A percentile compares a stretch with the other conserved stretches of the same genome.
These are phyloP conservation scores for Brachystomella parvula DNA, from an alignment of 1,140 invertebrate species.

Conservation along the genomic window DNA sequence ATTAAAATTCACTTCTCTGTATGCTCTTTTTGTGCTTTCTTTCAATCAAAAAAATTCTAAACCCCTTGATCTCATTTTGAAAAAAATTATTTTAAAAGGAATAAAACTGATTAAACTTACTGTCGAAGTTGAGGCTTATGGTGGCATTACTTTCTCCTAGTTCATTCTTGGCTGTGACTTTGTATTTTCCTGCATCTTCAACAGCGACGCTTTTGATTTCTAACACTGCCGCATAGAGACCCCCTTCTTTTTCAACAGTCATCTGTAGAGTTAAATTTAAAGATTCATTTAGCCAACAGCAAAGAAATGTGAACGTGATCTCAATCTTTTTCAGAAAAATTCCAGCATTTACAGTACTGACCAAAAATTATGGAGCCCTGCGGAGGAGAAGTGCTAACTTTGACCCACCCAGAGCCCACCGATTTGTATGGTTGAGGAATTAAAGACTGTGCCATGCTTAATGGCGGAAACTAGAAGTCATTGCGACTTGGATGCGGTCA, in stretches of 20 bases:
- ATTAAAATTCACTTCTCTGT: background rate
- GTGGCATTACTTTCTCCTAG: constrained; percentile 92
- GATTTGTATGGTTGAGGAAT: too few relatives aligned
- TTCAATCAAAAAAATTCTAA: background rate
- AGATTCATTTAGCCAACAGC: too few relatives aligned
- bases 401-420: too few relatives aligned
- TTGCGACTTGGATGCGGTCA: too few relatives aligned
- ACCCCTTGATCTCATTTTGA: background rate
- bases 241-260: constrained; percentile 78
- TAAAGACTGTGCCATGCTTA: too few relatives aligned
- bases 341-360: background rate
- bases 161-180: constrained; percentile 92
- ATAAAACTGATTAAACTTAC: constrained; percentile 61
- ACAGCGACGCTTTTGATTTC: constrained; percentile 89
- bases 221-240: constrained; percentile 83
- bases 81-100: too few relatives aligned
- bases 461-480: too few relatives aligned
- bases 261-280: constrained; percentile 58
- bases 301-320: constrained; percentile 17
- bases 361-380: too few relatives aligned
- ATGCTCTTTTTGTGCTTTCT: background rate
- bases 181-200: constrained; percentile 94
- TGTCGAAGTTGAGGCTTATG: constrained; percentile 94
- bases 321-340: background rate
- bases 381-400: too few relatives aligned